Conservation (phyloP, 2,797 vertebrate species). For the Alcedo atthis region DNA sequence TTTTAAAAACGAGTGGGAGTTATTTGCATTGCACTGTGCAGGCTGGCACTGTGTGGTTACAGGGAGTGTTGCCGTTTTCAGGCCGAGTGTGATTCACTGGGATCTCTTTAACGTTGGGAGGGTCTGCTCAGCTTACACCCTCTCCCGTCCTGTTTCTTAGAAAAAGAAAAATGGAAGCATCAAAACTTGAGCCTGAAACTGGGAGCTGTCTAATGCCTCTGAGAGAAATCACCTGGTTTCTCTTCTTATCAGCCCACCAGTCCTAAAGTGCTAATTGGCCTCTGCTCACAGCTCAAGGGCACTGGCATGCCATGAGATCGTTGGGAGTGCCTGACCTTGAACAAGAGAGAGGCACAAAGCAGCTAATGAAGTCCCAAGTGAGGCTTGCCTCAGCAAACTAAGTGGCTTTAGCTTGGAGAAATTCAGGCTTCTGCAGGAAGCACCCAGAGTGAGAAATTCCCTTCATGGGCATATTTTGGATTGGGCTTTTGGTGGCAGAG, state of each 20-base stretch:
- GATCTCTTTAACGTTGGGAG: not conserved
- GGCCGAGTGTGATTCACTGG: constrained; percentile 34
- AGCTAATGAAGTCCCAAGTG: not conserved
- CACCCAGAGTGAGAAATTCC: not conserved
- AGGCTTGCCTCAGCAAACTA: not conserved
- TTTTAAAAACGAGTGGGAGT: constrained; percentile 46
- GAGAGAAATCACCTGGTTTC: not conserved
- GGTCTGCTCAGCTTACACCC: not conserved
- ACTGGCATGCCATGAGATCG: not conserved
- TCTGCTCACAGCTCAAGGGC: not conserved
- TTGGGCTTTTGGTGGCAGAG: not conserved
- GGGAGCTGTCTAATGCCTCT: not conserved
- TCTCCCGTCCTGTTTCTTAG: not conserved
- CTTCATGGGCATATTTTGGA: not conserved
- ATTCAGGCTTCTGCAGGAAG: not conserved
- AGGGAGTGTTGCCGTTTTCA: not conserved
- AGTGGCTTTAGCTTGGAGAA: not conserved
- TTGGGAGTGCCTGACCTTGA: not conserved
- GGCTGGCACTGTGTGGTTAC: constrained; percentile 45
- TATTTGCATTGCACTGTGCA: constrained; percentile 50
- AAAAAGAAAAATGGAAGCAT: not conserved
- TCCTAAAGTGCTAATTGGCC: not conserved
- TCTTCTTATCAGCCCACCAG: not conserved
- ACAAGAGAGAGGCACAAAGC: not conserved
- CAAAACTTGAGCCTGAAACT: not conserved